Percentiles rank a stretch among this genome's conserved stretches.
Evolutionary conservation across 2,888 invertebrate genomes (phyloP).

Genomic region (Cetonia aurata): DNA sequence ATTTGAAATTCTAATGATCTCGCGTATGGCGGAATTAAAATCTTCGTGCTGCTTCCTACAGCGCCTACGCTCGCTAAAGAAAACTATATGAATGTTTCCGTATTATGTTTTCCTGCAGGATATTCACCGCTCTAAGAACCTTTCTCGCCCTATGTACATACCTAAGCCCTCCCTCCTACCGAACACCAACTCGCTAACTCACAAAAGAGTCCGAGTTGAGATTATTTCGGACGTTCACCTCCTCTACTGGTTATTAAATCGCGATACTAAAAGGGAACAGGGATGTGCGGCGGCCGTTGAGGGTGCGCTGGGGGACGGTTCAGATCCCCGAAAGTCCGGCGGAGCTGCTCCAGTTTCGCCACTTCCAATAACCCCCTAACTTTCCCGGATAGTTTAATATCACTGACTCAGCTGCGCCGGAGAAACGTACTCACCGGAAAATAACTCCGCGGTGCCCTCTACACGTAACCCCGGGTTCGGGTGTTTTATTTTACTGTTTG

Average conservation of each 20-base stretch:
- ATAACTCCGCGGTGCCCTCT: slow-evolving; percentile 21
- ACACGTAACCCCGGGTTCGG: slow-evolving; percentile 12
- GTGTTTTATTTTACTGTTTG: slow-evolving; percentile 30
- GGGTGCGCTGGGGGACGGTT: not conserved
- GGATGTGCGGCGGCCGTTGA: not conserved
- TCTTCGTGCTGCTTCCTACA: no score
- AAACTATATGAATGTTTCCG: no score
- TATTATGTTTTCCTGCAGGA: no score
- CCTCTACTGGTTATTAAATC: slow-evolving; percentile 16
- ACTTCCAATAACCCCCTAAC: slow-evolving; percentile 30
- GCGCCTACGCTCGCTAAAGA: no score
- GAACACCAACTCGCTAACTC: no score
- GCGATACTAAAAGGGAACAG: slow-evolving; percentile 1
- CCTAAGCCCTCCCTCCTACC: no score
- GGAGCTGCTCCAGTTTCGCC: slow-evolving; percentile 26
- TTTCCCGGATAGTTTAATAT: slow-evolving; percentile 35
- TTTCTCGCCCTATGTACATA: no score
- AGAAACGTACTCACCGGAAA: slow-evolving; percentile 31
- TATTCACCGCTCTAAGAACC: no score
- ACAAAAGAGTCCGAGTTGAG: slow-evolving; percentile 26
- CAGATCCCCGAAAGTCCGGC: slow-evolving; percentile 1
- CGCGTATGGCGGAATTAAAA: no score
- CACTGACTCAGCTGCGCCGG: slow-evolving; percentile 25
- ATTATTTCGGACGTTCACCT: slow-evolving; percentile 16
- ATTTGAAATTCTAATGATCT: no score